These are phyloP conservation scores for Protophormia terraenovae DNA, from an alignment of 2,888 invertebrate species.

Conservation along the genomic window DNA sequence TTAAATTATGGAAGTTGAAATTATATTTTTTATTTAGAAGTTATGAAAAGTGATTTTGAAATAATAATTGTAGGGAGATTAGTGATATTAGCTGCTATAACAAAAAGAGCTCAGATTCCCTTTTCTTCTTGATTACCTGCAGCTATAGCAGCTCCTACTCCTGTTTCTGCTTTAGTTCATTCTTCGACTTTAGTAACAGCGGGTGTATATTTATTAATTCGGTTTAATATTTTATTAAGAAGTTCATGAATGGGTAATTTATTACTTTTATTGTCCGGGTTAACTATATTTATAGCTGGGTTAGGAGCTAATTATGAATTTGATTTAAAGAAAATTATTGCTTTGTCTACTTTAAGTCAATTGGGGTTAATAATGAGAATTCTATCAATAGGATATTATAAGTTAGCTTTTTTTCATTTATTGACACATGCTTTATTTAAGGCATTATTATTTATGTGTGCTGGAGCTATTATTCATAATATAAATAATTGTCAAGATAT, in stretches of 20 bases:
- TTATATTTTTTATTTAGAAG: slow-evolving; percentile 83
- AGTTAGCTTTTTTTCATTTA: slow-evolving; percentile 87
- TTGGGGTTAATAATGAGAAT: slow-evolving; percentile 88
- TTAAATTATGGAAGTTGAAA: slow-evolving; percentile 83
- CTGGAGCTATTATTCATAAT: slow-evolving; percentile 86
- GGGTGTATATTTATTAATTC: slow-evolving; percentile 88
- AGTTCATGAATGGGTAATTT: slow-evolving; percentile 81
- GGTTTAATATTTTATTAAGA: slow-evolving; percentile 83
- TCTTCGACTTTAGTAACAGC: slow-evolving; percentile 91
- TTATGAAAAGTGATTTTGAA: slow-evolving; percentile 81
- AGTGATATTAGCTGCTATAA: slow-evolving; percentile 84
- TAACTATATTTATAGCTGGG: slow-evolving; percentile 85
- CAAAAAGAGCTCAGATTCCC: slow-evolving; percentile 91
- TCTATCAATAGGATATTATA: slow-evolving; percentile 83
- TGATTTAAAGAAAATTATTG: slow-evolving; percentile 91
- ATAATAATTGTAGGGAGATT: slow-evolving; percentile 82
- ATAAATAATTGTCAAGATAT: slow-evolving; percentile 85
- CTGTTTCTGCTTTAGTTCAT: slow-evolving; percentile 88
- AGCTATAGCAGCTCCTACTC: slow-evolving; percentile 90
- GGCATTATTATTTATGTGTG: slow-evolving; percentile 88
- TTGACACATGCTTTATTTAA: slow-evolving; percentile 89
- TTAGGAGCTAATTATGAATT: slow-evolving; percentile 85
- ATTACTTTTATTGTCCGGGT: slow-evolving; percentile 83
- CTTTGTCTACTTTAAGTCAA: slow-evolving; percentile 89
- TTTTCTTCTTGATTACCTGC: slow-evolving; percentile 90